These are phyloP conservation scores for Arenicola marina DNA, from an alignment of 2,888 invertebrate genomes.

Conservation along the genomic window DNA sequence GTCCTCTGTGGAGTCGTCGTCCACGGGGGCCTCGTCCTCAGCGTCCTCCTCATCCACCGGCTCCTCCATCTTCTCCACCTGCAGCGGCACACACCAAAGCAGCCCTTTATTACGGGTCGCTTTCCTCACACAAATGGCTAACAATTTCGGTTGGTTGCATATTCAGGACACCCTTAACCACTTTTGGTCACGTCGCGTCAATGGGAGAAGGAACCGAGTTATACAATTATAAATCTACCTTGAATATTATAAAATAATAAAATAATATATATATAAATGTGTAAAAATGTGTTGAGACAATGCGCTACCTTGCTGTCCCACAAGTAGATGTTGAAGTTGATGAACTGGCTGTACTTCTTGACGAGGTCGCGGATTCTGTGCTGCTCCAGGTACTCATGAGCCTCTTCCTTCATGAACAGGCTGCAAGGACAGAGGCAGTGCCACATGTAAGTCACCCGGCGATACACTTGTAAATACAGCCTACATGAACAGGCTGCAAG, in stretches of 20 bases:
- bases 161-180: too few relatives aligned
- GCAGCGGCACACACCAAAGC: conserved; percentile 40
- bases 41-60: conserved; percentile 83
- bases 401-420: conserved; percentile 94
- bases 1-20: conserved; percentile 71
- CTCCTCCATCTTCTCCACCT: conserved; percentile 77
- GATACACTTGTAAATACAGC: too few relatives aligned
- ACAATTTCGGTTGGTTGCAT: neutral
- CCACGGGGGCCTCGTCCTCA: conserved; percentile 69
- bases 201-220: too few relatives aligned
- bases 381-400: conserved; percentile 91
- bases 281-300: neutral
- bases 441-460: too few relatives aligned
- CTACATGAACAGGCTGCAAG: too few relatives aligned
- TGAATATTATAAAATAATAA: neutral
- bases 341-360: conserved; percentile 98
- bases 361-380: conserved; percentile 88
- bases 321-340: conserved; percentile 97
- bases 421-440: too few relatives aligned
- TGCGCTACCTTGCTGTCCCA: conserved; percentile 80
- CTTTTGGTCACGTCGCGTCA: too few relatives aligned
- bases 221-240: neutral
- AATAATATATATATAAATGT: neutral
- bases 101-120: too few relatives aligned
- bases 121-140: too few relatives aligned